Conservation (phyloP, 2,888 invertebrate species). For the Oscheius sp. region DNA sequence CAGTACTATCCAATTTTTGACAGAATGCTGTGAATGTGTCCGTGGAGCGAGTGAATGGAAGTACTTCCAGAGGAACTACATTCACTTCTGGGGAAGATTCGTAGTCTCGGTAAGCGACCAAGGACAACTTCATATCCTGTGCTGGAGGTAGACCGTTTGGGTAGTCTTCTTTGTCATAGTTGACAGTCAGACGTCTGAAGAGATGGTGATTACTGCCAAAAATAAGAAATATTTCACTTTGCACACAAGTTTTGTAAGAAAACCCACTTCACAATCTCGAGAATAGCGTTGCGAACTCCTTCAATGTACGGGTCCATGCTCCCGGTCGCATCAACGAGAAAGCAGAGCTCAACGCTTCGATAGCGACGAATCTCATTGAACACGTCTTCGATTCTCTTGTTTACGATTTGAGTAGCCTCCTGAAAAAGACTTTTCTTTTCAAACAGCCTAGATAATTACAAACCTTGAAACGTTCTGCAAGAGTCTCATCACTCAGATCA, state of each 20-base stretch:
- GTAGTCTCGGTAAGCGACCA: not conserved
- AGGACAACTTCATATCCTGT: not conserved
- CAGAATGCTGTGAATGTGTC: slow-evolving; percentile 24
- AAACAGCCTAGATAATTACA: too few species aligned
- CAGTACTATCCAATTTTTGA: not conserved
- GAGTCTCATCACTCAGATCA: not conserved
- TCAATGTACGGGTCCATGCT: slow-evolving; percentile 27
- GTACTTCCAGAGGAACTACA: slow-evolving; percentile 3
- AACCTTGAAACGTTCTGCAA: not conserved
- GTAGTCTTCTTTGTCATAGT: too few species aligned
- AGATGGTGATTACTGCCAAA: too few species aligned
- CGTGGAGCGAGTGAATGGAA: slow-evolving; percentile 9
- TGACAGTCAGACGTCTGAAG: too few species aligned
- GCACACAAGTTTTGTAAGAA: too few species aligned
- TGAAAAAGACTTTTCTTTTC: not conserved
- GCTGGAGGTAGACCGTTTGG: not conserved
- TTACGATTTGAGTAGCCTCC: not conserved
- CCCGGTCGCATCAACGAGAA: slow-evolving; percentile 17
- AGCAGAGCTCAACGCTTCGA: slow-evolving; percentile 21
- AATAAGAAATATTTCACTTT: too few species aligned
- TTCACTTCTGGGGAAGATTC: not conserved
- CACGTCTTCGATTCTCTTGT: not conserved
- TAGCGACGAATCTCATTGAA: slow-evolving; percentile 18
- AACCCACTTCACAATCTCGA: not conserved
- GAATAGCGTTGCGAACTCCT: slow-evolving; percentile 5